Evolutionary conservation across 2,113 vertebrate genomes (phyloP), one percentile per base, ranked within the genome.

Genomic region (Brevimyrus niger): DNA sequence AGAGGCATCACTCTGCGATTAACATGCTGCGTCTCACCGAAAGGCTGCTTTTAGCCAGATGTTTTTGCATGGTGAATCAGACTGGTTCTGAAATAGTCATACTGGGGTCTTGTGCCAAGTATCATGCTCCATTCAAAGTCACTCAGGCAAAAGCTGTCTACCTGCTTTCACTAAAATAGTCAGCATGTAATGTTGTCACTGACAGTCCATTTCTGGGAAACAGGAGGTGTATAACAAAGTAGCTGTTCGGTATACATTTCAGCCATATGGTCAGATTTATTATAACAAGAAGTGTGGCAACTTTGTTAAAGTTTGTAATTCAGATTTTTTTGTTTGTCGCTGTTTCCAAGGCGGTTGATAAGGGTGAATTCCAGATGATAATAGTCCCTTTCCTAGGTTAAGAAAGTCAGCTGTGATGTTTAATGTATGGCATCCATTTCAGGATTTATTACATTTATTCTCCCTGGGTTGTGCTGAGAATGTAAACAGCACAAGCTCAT

Each of bases 401-500:
- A 55, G 47, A 47, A 27, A 47, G 55, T 19, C 3, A 50, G 42
- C 44, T 27, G 21, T 73, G 87, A 47, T 47, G n/a, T 73, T 65
- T 47, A 58, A 31, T 73, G 38, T 48, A 31, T 8, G 88, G 50
- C 89, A 90, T 90, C 90, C 92, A 93, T 92, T 92, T 91, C 92
- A 91, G 92, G 91, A 92, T 90, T 86, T 91, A 93, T 93, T 93
- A 91, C 87, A 91, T 93, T 90, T 93, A 92, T 92, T 94, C 94
- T 92, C 94, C 2, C 93, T 94, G 94, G 94, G 91, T 94, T 95
- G 19, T 19, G 95, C 91, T 93, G 92, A 90, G 92, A 94, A 94
- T 94, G 90, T 96, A 96, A 96, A 96, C 93, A 94, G 93, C 3
- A 10, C 94, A 92, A 90, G 94, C 94, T 92, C 90, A 93, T 95